These are phyloP conservation scores for Dryoscopus gambensis DNA, from an alignment of 2,113 vertebrate species.

Conservation along the genomic window DNA sequence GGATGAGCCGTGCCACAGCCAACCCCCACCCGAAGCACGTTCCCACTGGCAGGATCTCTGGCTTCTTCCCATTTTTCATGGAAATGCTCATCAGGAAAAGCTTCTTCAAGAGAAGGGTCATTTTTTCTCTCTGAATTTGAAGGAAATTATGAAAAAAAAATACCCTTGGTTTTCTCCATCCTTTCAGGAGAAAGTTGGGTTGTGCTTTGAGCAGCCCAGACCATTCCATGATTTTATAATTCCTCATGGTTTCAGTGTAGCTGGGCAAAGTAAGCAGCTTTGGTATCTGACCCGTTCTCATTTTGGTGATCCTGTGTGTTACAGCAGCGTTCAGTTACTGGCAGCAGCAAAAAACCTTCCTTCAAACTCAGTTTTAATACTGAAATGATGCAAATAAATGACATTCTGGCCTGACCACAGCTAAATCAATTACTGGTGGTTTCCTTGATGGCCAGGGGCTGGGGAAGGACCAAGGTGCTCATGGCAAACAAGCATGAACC, in stretches of 20 bases:
- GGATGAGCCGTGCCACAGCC: rapidly evolving
- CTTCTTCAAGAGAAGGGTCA: neutral
- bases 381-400: neutral
- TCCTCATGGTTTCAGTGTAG: neutral
- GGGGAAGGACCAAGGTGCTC: neutral
- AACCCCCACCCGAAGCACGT: rapidly evolving
- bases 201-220: neutral
- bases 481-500: neutral
- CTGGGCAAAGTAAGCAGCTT: neutral
- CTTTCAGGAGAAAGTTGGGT: neutral
- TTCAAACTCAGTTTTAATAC: neutral
- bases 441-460: neutral
- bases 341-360: neutral
- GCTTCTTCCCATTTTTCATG: neutral
- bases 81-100: neutral
- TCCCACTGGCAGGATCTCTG: neutral
- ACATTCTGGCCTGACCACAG: neutral
- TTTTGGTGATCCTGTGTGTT: neutral
- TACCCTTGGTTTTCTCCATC: neutral
- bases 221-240: neutral
- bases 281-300: neutral
- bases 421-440: neutral
- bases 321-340: neutral
- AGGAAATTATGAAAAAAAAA: neutral
- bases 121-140: neutral